Base-by-base conservation (phyloP, 2,113 vertebrate genomes). In the Anoplopoma fimbria region DNA sequence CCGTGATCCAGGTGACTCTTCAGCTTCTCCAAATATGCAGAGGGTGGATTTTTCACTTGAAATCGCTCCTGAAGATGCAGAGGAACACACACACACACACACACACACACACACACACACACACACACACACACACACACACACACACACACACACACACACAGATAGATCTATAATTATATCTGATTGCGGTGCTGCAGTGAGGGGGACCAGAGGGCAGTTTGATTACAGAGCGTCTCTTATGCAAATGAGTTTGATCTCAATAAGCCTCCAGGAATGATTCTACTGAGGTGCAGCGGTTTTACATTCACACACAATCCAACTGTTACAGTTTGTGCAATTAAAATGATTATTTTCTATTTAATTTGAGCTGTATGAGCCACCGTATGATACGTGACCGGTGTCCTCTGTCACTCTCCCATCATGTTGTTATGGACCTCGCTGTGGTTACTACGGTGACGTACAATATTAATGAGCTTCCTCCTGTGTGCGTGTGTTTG, bases 31-130 rank as follows among this genome's bases (percentile, higher is more conserved):
- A 98, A 94, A 87, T 99, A 99, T 14, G 96, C 95, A 0, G 95
- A 95, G 0, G 98, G 98, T 0, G 98, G 97, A 82, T 97, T 98
- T 88, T 97, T 98, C 85, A 98, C 98, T 89, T 98, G 97, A 90
- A 99, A 98, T 23, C 97, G 95, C 79, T 98, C 98, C 98, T 99
- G 67, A 0, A 51, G 23, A 40, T 7, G 31, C 57, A 75, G 23
- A 67, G 29, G 10, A 9, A 45, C 57, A 58, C 70, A 68, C 42
- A 65, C 19, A 79, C 15, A 79, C 23, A n/a, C 14, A 15, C n/a
- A 40, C 38, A 17, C 23, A n/a, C 63, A 40, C 34, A 65, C 9
- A 57, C 60, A 27, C 12, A 36, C 55, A 45, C 55, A 70, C 45
- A 58, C 49, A 74, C 38, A 64, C 65, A 74, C 55, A 57, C 42